A percentile compares a stretch with the other conserved stretches of the same genome.
Conservation (phyloP, 2,888 invertebrate genomes). For the Molorchus minor region DNA sequence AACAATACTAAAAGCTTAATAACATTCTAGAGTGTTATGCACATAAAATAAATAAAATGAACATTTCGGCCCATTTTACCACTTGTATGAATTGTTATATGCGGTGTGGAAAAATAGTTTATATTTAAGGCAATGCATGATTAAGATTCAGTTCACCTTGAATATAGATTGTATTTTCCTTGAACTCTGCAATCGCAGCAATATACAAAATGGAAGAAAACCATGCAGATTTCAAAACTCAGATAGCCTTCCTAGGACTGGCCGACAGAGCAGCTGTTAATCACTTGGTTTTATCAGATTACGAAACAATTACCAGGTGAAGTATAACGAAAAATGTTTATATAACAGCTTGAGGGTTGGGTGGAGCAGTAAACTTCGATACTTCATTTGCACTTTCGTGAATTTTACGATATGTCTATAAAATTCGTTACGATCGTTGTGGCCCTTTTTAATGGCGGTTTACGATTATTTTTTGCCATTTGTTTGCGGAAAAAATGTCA, state of each 20-base stretch:
- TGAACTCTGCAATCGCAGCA: not conserved
- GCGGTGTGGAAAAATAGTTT: no score
- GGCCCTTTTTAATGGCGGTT: not conserved
- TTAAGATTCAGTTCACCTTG: no score
- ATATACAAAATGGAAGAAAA: not conserved
- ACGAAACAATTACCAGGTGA: not conserved
- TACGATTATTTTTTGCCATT: not conserved
- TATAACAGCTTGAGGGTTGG: not conserved
- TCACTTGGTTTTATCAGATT: not conserved
- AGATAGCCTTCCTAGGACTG: not conserved
- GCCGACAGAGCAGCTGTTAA: not conserved
- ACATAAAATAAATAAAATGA: no score
- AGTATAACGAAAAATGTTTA: not conserved
- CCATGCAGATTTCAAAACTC: not conserved
- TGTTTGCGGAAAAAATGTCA: no score
- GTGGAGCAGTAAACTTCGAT: not conserved
- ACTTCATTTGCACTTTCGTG: not conserved
- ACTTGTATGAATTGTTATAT: no score
- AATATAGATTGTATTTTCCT: not conserved
- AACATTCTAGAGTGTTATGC: no score
- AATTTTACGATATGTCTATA: not conserved
- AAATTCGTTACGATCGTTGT: not conserved
- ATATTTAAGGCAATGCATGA: no score
- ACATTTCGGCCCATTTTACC: no score
- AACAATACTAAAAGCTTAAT: no score